A percentile compares a stretch with the other conserved stretches of the same genome.
phyloP scores from a whole-genome alignment of 2,113 vertebrate species.

The Lipotes vexillifer region DNA sequence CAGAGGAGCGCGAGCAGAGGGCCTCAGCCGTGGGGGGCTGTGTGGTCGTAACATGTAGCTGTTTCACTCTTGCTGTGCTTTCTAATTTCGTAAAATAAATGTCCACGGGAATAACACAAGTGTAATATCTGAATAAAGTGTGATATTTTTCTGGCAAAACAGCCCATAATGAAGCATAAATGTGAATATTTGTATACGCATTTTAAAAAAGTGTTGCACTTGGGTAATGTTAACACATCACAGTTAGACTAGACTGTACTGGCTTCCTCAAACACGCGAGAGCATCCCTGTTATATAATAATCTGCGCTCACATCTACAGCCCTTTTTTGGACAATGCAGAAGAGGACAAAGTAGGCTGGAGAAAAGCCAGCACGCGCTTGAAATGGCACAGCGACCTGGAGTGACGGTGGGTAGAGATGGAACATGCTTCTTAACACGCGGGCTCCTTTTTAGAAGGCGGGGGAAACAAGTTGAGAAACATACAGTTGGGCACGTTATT shows the following conservation, averaged over 20 bases:
- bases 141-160: background rate
- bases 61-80: background rate
- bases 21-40: rapidly evolving
- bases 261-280: background rate
- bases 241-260: background rate
- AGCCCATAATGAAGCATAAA: background rate
- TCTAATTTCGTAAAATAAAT: background rate
- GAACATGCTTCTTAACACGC: background rate
- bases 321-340: background rate
- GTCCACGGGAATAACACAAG: background rate
- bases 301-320: background rate
- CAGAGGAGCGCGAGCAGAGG: background rate
- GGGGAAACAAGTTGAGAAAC: background rate
- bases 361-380: background rate
- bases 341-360: background rate
- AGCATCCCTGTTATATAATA: too few species aligned
- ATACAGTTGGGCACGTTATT: background rate
- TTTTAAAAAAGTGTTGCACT: background rate
- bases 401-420: background rate
- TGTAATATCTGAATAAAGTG: background rate
- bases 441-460: background rate
- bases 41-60: background rate
- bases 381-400: background rate
- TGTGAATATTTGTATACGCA: background rate
- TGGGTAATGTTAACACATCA: background rate